phyloP scores from a whole-genome alignment of 2,888 invertebrate species.

The Philereme vetulata region DNA sequence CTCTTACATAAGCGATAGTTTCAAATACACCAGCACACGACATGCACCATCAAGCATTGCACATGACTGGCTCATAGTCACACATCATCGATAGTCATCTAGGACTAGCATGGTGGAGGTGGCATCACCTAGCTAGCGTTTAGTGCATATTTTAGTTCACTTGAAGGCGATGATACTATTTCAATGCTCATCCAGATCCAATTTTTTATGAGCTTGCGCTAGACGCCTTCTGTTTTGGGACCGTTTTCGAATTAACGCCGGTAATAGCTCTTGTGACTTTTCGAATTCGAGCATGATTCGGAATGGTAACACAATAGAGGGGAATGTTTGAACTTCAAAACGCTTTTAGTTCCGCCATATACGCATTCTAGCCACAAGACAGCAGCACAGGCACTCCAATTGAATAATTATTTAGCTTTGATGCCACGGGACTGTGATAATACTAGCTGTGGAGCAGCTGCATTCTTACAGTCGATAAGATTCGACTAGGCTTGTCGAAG shows the following conservation, averaged over 20 bases:
- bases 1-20: conserved; percentile 45
- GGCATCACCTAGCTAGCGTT: conserved; percentile 76
- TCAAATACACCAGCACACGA: conserved; percentile 72
- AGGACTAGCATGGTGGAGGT: conserved; percentile 80
- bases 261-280: conserved; percentile 25
- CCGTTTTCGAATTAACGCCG: conserved; percentile 63
- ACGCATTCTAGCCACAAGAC: conserved; percentile 72
- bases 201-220: conserved; percentile 62
- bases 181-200: conserved; percentile 52
- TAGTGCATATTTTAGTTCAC: conserved; percentile 67
- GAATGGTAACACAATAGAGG: conserved; percentile 73
- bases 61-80: conserved; percentile 77
- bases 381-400: conserved; percentile 65
- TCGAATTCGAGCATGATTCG: conserved; percentile 48
- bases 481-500: conserved; percentile 50
- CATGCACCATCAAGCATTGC: conserved; percentile 79
- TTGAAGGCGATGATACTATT: conserved; percentile 45
- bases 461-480: conserved; percentile 55
- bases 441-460: conserved; percentile 37
- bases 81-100: conserved; percentile 72
- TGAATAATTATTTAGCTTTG: conserved; percentile 58
- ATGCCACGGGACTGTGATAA: conserved; percentile 49
- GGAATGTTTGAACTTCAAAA: conserved; percentile 54
- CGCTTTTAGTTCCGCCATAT: conserved; percentile 75
- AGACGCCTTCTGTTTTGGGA: conserved; percentile 70